These are phyloP conservation scores for Macropodus opercularis DNA, from an alignment of 2,797 vertebrate genomes.

Conservation along the genomic window DNA sequence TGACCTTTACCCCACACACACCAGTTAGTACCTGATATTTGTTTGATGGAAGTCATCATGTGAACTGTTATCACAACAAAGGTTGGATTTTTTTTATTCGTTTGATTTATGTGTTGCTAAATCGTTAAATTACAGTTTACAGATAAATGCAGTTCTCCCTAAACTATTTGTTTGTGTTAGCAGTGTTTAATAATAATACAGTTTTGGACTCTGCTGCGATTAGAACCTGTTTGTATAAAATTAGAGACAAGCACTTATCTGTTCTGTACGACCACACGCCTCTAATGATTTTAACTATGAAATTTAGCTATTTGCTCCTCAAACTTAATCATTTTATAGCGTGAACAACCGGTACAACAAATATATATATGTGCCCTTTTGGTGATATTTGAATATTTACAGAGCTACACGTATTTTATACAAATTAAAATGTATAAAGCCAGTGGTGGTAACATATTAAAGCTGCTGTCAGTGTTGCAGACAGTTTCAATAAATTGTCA, in stretches of 20 bases:
- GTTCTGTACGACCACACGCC: constrained; percentile 19
- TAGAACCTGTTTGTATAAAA: constrained; percentile 3
- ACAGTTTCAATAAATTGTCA: constrained; percentile 18
- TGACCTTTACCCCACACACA: constrained; percentile 35
- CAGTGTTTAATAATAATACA: too few species aligned
- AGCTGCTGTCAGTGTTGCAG: constrained; percentile 3
- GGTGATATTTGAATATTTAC: not conserved
- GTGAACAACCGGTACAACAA: not conserved
- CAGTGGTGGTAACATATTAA: not conserved
- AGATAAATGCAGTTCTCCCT: not conserved
- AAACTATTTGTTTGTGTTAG: not conserved
- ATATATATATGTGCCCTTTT: not conserved
- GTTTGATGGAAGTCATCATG: constrained; percentile 10
- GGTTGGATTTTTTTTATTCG: constrained; percentile 17
- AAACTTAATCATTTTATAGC: too few species aligned
- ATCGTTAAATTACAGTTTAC: constrained; percentile 11
- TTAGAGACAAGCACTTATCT: constrained; percentile 18
- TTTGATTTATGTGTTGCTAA: constrained; percentile 6
- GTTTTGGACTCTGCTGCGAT: too few species aligned
- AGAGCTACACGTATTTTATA: too few species aligned
- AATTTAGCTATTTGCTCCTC: too few species aligned
- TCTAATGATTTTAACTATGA: constrained; percentile 20
- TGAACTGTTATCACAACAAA: constrained; percentile 12
- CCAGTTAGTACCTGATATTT: constrained; percentile 11
- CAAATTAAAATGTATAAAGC: constrained; percentile 2